Base-by-base conservation (phyloP, 2,888 invertebrate species). In the Philaethria dido region DNA sequence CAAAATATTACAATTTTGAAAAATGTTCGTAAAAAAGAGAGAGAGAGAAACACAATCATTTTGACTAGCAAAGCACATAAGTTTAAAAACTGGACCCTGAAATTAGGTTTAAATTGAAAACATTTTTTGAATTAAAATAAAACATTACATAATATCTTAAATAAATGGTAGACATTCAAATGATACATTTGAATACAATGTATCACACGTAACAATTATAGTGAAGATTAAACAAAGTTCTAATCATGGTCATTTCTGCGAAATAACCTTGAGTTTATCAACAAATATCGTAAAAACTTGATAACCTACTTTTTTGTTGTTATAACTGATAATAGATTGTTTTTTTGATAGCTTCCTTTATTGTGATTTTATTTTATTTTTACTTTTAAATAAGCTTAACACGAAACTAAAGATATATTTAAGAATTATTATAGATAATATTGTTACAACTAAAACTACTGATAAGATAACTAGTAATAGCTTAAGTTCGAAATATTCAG, bases 401-500 rank as follows among this genome's bases (percentile, higher is more conserved):
- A 60, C 0, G 33, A 3, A 33, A 29, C 20, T 47, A 8, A 3
- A 47, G 3, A 47, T 47, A 16, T 16, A 25, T 25, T 16, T 59
- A 25, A 45, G 0, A 25, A 29, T 42, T 29, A 16, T 25, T 45
- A 60, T 33, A 16, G 45, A 20, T 60, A 33, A 33, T 14, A 29
- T 3, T 47, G 29, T 18, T 11, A 25, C 3, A 18, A 59, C 6
- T 44, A 52, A 11, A 20, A 44, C 22, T 54, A 18, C n/a, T 54
- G 36, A 29, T 29, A 66, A 14, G 13, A 66, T 22, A 36, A 54
- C 11, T n/a, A 68, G 16, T 0, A 70, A 42, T 25, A 83, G 69
- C 71, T 84, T 76, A 2, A 85, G 22, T 60, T 83, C 79, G 0
- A 78, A 62, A 29, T 78, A 82, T 25, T 81, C 57, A 0, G 70